These are phyloP conservation scores for Brachyistius frenatus DNA, from an alignment of 2,113 vertebrate genomes.

Conservation along the genomic window DNA sequence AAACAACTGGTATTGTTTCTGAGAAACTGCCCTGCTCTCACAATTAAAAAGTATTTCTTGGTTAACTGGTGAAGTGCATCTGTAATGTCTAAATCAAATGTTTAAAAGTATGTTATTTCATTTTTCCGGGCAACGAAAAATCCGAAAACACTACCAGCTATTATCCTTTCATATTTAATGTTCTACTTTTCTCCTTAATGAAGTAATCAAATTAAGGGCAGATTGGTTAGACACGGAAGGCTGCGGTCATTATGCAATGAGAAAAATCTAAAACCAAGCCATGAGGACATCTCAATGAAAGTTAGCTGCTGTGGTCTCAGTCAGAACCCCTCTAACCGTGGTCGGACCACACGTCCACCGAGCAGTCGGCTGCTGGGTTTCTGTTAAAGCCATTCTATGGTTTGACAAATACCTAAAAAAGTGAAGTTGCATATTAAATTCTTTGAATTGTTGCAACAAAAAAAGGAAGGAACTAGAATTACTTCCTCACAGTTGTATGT, in stretches of 20 bases:
- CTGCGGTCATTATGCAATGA: conserved; percentile 55
- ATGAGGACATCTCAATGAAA: conserved; percentile 46
- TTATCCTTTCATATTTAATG: conserved; percentile 19
- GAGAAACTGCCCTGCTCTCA: conserved; percentile 64
- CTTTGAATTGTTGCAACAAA: background rate
- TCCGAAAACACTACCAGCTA: conserved; percentile 6
- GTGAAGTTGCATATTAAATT: background rate
- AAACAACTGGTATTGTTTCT: conserved; percentile 72
- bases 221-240: conserved; percentile 51
- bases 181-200: conserved; percentile 24
- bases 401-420: conserved; percentile 6
- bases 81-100: conserved; percentile 22
- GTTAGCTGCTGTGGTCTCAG: conserved; percentile 55
- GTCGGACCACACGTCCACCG: conserved; percentile 52
- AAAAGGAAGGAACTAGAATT: background rate
- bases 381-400: conserved; percentile 39
- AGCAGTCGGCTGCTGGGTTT: conserved; percentile 41
- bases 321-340: conserved; percentile 51
- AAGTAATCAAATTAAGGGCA: conserved; percentile 54
- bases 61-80: conserved; percentile 32
- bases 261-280: conserved; percentile 26
- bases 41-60: conserved; percentile 49
- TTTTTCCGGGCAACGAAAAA: conserved; percentile 23
- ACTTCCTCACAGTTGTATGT: too few relatives aligned
- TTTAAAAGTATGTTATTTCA: conserved; percentile 33